Conservation (phyloP, 2,113 vertebrate species). For the Mus spicilegus region DNA sequence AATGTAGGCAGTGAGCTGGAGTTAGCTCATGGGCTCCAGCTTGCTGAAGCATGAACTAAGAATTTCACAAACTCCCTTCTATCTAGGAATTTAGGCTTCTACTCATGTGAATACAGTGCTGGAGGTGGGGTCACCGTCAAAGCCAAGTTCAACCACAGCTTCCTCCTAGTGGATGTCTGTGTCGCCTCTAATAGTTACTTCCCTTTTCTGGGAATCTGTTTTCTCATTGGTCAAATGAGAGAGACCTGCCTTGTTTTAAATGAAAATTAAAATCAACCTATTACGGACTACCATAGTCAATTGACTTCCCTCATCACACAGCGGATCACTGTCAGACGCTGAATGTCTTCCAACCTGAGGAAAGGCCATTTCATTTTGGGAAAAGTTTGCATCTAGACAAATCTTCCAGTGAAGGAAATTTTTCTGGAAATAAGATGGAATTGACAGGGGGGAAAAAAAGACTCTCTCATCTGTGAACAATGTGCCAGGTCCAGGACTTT, state of each 20-base stretch:
- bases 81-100: background rate
- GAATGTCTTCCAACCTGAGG: background rate
- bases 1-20: background rate
- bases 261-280: background rate
- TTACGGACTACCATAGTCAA: accelerated
- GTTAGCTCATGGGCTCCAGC: background rate
- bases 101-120: background rate
- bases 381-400: background rate
- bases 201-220: background rate
- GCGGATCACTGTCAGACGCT: background rate
- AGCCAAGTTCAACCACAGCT: background rate
- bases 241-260: background rate
- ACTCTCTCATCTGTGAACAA: background rate
- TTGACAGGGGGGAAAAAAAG: no score
- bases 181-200: background rate
- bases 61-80: background rate
- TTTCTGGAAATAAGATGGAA: conserved; percentile 10
- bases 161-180: background rate
- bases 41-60: background rate
- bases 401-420: background rate
- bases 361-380: background rate
- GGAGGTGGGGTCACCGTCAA: background rate
- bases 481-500: background rate
- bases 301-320: background rate
- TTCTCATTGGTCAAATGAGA: background rate